phyloP scores from a whole-genome alignment of 2,797 vertebrate genomes.

The Arctocebus calabarensis region DNA sequence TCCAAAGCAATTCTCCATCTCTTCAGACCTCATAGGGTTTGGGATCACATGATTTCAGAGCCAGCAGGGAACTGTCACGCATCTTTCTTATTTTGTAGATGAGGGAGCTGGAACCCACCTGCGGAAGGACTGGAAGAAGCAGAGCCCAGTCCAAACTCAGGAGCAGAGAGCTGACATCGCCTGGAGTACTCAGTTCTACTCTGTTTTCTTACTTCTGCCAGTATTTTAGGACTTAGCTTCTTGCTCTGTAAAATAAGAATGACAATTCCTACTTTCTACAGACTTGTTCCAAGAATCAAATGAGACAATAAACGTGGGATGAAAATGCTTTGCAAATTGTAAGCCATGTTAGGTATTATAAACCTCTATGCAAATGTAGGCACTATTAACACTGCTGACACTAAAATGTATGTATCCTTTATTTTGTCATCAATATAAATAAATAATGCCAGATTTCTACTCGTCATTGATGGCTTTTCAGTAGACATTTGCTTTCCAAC shows the following conservation, averaged over 20 bases:
- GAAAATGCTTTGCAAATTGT: slow-evolving; percentile 16
- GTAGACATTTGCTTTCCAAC: background rate
- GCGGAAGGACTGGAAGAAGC: background rate
- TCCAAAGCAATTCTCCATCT: background rate
- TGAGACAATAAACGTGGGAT: background rate
- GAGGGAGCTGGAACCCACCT: background rate
- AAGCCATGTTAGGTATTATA: background rate
- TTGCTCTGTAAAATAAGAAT: background rate
- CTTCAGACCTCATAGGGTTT: background rate
- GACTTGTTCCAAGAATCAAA: slow-evolving; percentile 15
- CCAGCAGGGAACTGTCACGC: background rate
- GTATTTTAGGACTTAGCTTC: background rate
- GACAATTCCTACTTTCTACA: background rate
- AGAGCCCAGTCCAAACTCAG: background rate
- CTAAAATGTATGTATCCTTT: background rate
- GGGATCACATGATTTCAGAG: slow-evolving; percentile 19
- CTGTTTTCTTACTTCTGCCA: background rate
- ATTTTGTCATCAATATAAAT: background rate
- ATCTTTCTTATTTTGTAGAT: background rate
- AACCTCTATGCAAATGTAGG: background rate
- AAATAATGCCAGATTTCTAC: slow-evolving; percentile 6
- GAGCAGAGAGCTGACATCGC: too few species aligned
- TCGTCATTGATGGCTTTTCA: background rate
- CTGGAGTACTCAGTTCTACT: background rate
- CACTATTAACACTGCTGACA: background rate